These are phyloP conservation scores for Antigone vipio DNA, from an alignment of 2,113 vertebrate species.

Conservation along the genomic window DNA sequence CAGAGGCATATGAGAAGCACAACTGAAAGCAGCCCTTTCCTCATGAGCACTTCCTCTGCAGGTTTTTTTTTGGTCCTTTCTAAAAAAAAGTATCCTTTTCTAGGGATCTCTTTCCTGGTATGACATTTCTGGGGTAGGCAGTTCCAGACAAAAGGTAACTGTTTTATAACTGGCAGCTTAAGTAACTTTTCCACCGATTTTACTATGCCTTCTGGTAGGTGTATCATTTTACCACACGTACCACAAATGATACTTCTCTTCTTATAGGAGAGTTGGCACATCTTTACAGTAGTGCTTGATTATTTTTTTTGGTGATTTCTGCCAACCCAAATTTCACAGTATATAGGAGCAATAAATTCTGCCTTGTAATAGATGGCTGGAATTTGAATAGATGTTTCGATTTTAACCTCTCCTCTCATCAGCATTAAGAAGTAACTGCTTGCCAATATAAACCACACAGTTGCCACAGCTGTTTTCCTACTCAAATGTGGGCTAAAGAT, in stretches of 20 bases:
- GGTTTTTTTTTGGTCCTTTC: not conserved
- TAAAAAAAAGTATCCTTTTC: not conserved
- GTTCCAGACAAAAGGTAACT: not conserved
- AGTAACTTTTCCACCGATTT: not conserved
- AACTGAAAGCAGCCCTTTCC: not conserved
- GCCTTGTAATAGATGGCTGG: not conserved
- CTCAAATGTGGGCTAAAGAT: not conserved
- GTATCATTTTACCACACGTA: not conserved
- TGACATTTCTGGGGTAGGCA: not conserved
- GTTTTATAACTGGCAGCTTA: not conserved
- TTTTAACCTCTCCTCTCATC: not conserved
- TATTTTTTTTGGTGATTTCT: not conserved
- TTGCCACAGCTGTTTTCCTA: constrained; percentile 13
- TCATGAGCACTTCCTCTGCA: not conserved
- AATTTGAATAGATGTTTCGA: not conserved
- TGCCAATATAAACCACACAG: not conserved
- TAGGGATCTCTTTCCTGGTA: not conserved
- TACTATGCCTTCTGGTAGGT: not conserved
- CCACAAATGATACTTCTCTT: not conserved
- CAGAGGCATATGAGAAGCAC: not conserved
- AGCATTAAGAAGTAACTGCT: not conserved
- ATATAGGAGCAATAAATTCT: not conserved
- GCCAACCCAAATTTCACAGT: not conserved
- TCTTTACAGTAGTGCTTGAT: not conserved
- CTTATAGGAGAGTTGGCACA: not conserved